A percentile compares a stretch with the other conserved stretches of the same genome.
These are phyloP conservation scores for Ichneumoninae sp. DNA, from an alignment of 2,888 invertebrate genomes.

Conservation along the genomic window DNA sequence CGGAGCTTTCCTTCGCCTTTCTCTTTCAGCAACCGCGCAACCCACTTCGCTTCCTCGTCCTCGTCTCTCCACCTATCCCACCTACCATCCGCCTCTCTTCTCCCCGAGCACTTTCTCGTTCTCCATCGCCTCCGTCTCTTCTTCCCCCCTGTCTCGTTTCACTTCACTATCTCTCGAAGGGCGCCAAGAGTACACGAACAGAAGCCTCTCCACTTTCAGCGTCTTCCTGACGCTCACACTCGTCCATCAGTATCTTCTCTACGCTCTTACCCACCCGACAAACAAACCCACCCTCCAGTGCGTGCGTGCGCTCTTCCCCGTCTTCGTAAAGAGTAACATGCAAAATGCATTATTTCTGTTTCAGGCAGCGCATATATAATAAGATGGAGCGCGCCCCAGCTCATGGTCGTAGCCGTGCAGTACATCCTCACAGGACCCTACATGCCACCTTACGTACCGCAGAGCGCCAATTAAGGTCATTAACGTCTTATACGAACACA, in stretches of 20 bases:
- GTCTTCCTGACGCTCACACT: conserved; percentile 11
- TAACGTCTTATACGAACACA: conserved; percentile 7
- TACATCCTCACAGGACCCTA: conserved; percentile 83
- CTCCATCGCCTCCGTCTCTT: conserved; percentile 22
- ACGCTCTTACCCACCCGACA: conserved; percentile 14
- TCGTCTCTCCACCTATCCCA: conserved; percentile 1
- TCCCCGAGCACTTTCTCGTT: conserved; percentile 23
- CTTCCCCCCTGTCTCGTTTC: conserved; percentile 53
- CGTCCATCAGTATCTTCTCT: conserved; percentile 33
- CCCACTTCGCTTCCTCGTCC: not conserved
- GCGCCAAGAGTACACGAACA: conserved; percentile 25
- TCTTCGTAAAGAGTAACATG: conserved; percentile 69
- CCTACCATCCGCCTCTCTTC: not conserved
- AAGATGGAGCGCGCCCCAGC: conserved; percentile 83
- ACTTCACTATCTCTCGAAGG: conserved; percentile 33
- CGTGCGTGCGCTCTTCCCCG: not conserved
- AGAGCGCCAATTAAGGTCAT: conserved; percentile 76
- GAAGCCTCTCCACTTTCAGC: conserved; percentile 15
- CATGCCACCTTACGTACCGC: conserved; percentile 82
- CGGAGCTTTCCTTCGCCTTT: conserved; percentile 20
- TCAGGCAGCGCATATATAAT: conserved; percentile 83
- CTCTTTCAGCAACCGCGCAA: conserved; percentile 21
- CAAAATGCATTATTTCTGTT: conserved; percentile 79
- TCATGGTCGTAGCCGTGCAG: conserved; percentile 83
- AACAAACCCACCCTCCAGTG: conserved; percentile 26